Base-by-base conservation (phyloP, 2,113 vertebrate species). In the Arizona elegans region DNA sequence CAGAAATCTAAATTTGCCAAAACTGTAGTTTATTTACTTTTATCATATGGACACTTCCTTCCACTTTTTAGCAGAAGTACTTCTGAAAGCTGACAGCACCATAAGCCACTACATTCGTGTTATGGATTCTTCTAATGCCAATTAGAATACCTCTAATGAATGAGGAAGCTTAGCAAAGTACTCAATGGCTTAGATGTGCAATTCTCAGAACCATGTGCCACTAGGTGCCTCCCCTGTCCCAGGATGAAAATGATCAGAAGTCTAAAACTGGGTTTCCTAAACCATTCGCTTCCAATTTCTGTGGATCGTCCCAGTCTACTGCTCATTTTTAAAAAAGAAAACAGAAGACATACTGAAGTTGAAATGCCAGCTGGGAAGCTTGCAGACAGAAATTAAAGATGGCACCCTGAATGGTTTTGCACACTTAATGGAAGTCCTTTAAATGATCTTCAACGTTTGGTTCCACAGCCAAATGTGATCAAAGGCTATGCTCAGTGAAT, bases 401-500 rank as follows among this genome's bases (percentile, higher is more conserved):
- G 24, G 54, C 38, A 58, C n/a, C 86, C 56, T 92, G 85, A 23
- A n/a, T 3, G 6, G 62, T 54, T 23, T 43, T 93, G 88, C 58
- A 11, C 86, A 33, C 75, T 56, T 94, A 15, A 38, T 38, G 92
- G 89, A 92, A 94, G 92, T 0, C 90, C n/a, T 23, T 17, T 38
- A 21, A 70, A 21, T 29, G 89, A 89, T 90, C 81, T 56, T n/a
- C 55, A 50, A 19, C 33, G 50, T n/a, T 47, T 26, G 88, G 2
- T 8, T 93, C n/a, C 21, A 19, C 0, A 9, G n/a, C 21, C 33
- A 59, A 62, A 24, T 26, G 5, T 8, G 8, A 89, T 86, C 21
- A 95, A 94, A 92, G 38, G 1, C 54, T 59, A 29, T 81, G 65
- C 94, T 29, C 70, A 94, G 59, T 92, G 89, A 92, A 29, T 1